phyloP scores from a whole-genome alignment of 2,113 vertebrate species.

The Artemisiospiza belli region DNA sequence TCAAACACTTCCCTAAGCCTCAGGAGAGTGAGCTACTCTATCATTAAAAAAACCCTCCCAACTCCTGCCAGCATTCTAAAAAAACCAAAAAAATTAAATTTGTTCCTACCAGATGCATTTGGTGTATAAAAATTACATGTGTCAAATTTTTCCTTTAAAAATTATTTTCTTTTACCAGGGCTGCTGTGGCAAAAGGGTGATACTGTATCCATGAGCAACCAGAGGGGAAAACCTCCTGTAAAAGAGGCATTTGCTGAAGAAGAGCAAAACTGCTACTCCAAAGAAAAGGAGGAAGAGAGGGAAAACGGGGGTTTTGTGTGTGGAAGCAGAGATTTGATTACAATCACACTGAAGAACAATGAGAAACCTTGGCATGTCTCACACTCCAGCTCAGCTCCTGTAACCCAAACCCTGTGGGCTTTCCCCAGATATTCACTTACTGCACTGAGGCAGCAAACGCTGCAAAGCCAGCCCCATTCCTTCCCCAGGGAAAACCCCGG shows the following conservation, averaged over 20 bases:
- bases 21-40: not conserved
- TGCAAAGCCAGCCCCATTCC: not conserved
- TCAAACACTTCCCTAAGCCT: not conserved
- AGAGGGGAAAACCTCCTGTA: not conserved
- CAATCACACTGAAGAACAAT: rapidly evolving
- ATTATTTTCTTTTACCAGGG: not conserved
- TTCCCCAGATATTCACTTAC: not conserved
- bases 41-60: not conserved
- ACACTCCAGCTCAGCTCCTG: not conserved
- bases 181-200: not conserved
- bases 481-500: not conserved
- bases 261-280: not conserved
- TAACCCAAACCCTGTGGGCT: not conserved
- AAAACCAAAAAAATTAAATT: not conserved
- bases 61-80: not conserved
- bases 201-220: not conserved
- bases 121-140: not conserved
- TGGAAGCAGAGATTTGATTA: not conserved
- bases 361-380: not conserved
- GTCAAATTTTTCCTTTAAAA: not conserved
- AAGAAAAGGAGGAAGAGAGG: not conserved
- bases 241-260: not conserved
- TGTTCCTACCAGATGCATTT: not conserved
- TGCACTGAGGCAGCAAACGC: not conserved
- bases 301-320: not conserved